phyloP scores from a whole-genome alignment of 2,888 invertebrate genomes.

The Tipula vernalis region DNA sequence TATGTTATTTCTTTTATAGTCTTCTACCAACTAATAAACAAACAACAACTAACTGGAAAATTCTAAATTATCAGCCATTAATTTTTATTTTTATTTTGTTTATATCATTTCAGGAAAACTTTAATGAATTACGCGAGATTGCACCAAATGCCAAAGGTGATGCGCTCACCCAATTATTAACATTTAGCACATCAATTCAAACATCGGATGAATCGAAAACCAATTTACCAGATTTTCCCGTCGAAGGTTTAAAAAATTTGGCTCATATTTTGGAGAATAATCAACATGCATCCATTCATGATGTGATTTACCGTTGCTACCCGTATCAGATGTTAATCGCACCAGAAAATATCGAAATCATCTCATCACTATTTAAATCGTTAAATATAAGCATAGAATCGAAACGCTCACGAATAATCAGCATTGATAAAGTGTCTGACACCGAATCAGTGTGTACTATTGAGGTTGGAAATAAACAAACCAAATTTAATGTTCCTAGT shows the following conservation, averaged over 20 bases:
- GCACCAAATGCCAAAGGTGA: constrained; percentile 42
- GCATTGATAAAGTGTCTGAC: background rate
- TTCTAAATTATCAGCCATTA: background rate
- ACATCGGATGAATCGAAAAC: constrained; percentile 52
- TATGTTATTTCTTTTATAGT: background rate
- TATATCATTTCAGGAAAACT: constrained; percentile 40
- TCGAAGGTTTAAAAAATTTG: constrained; percentile 60
- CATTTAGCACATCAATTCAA: constrained; percentile 66
- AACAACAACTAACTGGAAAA: background rate
- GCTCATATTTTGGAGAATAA: constrained; percentile 53
- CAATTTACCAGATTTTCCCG: constrained; percentile 77
- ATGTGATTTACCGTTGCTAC: constrained; percentile 64
- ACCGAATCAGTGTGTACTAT: background rate
- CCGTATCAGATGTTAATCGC: constrained; percentile 69
- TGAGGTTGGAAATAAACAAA: background rate
- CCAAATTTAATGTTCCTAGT: constrained; percentile 34
- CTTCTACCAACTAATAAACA: background rate
- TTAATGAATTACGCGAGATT: constrained; percentile 35
- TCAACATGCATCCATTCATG: constrained; percentile 50
- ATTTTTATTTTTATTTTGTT: background rate
- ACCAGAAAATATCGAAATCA: constrained; percentile 60
- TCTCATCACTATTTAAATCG: constrained; percentile 55
- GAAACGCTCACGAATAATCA: background rate
- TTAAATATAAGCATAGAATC: constrained; percentile 36
- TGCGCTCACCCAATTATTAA: constrained; percentile 39